Conservation (phyloP, 2,113 vertebrate genomes). For the Leptodactylus fuscus region DNA sequence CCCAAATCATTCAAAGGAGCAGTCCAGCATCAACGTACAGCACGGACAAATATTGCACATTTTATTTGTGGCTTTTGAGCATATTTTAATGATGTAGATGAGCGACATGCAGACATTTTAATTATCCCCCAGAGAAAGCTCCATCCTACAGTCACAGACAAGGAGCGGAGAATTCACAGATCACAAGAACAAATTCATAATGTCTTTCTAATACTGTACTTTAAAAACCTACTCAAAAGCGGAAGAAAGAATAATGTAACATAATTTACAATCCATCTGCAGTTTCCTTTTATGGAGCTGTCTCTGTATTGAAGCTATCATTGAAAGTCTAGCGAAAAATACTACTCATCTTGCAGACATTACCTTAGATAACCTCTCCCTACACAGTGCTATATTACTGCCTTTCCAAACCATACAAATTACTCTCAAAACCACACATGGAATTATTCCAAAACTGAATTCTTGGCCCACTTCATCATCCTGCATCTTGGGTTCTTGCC, state of each 20-base stretch:
- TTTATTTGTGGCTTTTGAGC: background rate
- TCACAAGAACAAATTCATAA: background rate
- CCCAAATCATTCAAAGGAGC: background rate
- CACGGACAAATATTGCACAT: background rate
- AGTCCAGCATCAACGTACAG: no score
- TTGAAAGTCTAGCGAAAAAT: slow-evolving; percentile 61
- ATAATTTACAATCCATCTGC: slow-evolving; percentile 42
- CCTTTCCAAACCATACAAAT: slow-evolving; percentile 80
- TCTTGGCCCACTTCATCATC: slow-evolving; percentile 72
- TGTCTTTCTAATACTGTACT: background rate
- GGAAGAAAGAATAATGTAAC: slow-evolving; percentile 13
- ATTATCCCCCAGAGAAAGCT: background rate
- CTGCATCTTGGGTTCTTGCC: slow-evolving; percentile 65
- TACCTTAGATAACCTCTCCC: slow-evolving; percentile 78
- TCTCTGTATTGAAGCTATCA: slow-evolving; percentile 40
- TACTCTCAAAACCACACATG: slow-evolving; percentile 75
- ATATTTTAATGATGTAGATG: background rate
- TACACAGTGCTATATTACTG: slow-evolving; percentile 72
- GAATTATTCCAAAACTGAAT: slow-evolving; percentile 74
- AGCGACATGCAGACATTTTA: background rate
- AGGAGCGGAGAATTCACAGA: background rate
- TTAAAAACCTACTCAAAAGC: background rate
- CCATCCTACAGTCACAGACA: background rate
- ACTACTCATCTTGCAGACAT: slow-evolving; percentile 67
- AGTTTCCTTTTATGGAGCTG: slow-evolving; percentile 50